Conservation (phyloP, 2,113 vertebrate genomes). For the Anthoscopus minutus region DNA sequence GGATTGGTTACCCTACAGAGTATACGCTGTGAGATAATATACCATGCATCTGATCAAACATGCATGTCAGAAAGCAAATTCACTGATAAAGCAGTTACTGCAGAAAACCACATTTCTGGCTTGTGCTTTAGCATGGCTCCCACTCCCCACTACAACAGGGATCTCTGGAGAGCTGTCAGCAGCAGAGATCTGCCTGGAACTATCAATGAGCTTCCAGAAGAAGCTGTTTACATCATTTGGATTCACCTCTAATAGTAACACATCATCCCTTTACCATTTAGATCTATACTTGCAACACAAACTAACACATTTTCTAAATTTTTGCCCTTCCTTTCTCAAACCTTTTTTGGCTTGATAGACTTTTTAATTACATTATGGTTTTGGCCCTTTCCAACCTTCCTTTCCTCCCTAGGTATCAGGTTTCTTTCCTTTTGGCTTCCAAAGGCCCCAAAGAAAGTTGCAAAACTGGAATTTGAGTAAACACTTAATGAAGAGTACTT, state of each 20-base stretch:
- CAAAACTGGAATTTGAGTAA: conserved; percentile 45
- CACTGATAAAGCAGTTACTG: not conserved
- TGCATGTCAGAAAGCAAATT: not conserved
- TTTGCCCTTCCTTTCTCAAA: not conserved
- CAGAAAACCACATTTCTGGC: not conserved
- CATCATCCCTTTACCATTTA: not conserved
- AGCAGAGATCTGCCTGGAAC: not conserved
- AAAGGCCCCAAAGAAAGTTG: not conserved
- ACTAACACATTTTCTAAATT: not conserved
- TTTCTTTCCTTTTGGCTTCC: conserved; percentile 26
- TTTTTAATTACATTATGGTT: not conserved
- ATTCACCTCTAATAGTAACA: not conserved
- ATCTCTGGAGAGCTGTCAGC: not conserved
- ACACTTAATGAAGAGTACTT: not conserved
- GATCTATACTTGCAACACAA: not conserved
- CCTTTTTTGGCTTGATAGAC: not conserved
- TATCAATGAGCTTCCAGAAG: not conserved
- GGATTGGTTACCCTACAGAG: not conserved
- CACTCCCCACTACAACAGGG: accelerated
- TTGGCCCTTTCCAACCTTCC: not conserved
- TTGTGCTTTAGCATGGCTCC: not conserved
- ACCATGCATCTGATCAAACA: not conserved
- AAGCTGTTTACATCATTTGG: not conserved
- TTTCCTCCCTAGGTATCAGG: not conserved
- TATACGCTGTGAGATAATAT: not conserved